These are phyloP conservation scores for Amiota minor DNA, from an alignment of 2,888 invertebrate genomes.

Conservation along the genomic window DNA sequence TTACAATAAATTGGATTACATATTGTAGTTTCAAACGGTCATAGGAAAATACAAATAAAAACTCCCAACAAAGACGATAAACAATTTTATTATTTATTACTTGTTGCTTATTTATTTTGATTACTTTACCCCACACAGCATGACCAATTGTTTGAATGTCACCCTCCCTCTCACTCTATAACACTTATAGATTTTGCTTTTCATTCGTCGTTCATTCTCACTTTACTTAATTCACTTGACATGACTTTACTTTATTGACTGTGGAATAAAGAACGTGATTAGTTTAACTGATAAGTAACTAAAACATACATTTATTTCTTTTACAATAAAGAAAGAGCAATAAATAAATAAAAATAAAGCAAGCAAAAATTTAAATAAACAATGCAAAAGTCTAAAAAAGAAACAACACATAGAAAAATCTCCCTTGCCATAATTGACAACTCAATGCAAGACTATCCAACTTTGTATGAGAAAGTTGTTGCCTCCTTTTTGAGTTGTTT, in stretches of 20 bases:
- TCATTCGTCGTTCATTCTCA: neutral
- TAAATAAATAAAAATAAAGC: too few relatives aligned
- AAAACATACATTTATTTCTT: too few relatives aligned
- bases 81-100: constrained; percentile 19
- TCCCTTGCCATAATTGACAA: too few relatives aligned
- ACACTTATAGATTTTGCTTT: neutral
- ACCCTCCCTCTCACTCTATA: neutral
- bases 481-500: neutral
- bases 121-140: neutral
- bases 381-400: too few relatives aligned
- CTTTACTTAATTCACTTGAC: neutral
- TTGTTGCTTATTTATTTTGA: constrained; percentile 20
- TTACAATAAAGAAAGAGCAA: too few relatives aligned
- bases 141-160: neutral
- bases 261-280: too few relatives aligned
- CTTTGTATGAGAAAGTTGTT: neutral
- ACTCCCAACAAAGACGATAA: neutral
- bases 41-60: neutral
- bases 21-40: constrained; percentile 38
- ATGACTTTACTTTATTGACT: too few relatives aligned
- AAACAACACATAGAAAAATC: too few relatives aligned
- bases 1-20: constrained; percentile 41
- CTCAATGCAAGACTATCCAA: too few relatives aligned
- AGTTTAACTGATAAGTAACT: too few relatives aligned
- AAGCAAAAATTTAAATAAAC: too few relatives aligned